A percentile compares a stretch with the other conserved stretches of the same genome.
phyloP scores from a whole-genome alignment of 1,140 invertebrate species.

The Temnothorax curvispinosus region DNA sequence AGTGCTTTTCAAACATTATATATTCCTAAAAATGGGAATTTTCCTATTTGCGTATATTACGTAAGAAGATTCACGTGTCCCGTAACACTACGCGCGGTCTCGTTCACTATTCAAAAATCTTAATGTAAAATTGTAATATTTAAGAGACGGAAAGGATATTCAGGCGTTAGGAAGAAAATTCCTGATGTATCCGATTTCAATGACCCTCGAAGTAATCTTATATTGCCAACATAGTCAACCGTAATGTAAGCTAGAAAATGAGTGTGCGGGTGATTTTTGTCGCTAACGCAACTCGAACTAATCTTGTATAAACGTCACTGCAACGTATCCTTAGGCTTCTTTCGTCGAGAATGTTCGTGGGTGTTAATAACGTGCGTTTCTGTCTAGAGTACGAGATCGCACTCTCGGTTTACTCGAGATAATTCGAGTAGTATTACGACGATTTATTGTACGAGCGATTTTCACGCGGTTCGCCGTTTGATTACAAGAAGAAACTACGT shows the following conservation, averaged over 20 bases:
- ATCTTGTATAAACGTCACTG: constrained; percentile 33
- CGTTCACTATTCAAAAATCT: constrained; percentile 40
- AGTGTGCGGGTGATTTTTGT: constrained; percentile 26
- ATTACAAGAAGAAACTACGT: constrained; percentile 44
- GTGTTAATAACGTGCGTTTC: constrained; percentile 28
- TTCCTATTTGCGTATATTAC: constrained; percentile 37
- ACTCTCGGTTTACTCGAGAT: constrained; percentile 26
- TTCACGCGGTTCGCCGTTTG: constrained; percentile 49
- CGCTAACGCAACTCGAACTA: constrained; percentile 7
- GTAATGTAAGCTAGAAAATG: constrained; percentile 24
- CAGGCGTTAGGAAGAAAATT: neutral
- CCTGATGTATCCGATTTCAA: constrained; percentile 13
- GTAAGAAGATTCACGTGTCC: constrained; percentile 34
- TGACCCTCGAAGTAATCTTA: constrained; percentile 37
- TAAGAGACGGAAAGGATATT: neutral
- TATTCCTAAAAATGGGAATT: constrained; percentile 40
- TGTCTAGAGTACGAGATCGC: constrained; percentile 8
- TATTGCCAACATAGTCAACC: constrained; percentile 45
- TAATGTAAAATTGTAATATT: constrained; percentile 45
- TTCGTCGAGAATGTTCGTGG: constrained; percentile 26
- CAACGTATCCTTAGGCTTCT: constrained; percentile 43
- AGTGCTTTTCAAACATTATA: constrained; percentile 30
- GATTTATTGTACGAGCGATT: constrained; percentile 54
- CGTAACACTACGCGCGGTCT: constrained; percentile 29
- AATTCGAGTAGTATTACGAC: constrained; percentile 64